Conservation (phyloP, 2,113 vertebrate genomes). For the Centropristis striata region DNA sequence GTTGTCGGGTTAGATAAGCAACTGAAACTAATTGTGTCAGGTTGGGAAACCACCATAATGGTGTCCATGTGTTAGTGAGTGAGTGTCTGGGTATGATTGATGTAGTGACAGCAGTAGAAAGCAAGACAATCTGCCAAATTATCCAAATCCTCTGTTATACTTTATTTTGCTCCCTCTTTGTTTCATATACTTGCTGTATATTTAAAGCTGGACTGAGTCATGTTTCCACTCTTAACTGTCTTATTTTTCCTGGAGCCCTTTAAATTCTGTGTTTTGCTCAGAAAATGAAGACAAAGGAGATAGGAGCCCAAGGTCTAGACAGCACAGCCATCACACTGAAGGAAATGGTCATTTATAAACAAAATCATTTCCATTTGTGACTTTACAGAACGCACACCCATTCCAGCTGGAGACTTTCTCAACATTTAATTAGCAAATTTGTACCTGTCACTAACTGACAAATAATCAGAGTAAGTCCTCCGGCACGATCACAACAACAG, state of each 20-base stretch:
- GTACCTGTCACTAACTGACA: conserved; percentile 25
- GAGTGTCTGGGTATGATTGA: neutral
- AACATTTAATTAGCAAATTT: conserved; percentile 57
- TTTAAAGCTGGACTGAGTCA: neutral
- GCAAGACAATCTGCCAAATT: neutral
- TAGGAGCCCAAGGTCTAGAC: conserved; percentile 1
- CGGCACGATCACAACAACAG: neutral
- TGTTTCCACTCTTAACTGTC: neutral
- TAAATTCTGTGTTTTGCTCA: neutral
- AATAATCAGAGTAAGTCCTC: neutral
- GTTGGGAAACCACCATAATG: neutral
- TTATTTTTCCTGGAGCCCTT: conserved; percentile 5
- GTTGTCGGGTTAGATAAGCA: no score
- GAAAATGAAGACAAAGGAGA: conserved; percentile 17
- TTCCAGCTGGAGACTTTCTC: conserved; percentile 43
- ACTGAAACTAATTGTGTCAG: neutral
- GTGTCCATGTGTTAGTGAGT: neutral
- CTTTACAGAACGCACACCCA: neutral
- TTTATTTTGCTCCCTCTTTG: neutral
- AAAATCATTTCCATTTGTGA: conserved; percentile 5
- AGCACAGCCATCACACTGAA: neutral
- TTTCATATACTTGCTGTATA: neutral
- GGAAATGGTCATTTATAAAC: conserved; percentile 25
- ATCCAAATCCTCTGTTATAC: neutral
- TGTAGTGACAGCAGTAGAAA: neutral